phyloP scores from a whole-genome alignment of 2,113 vertebrate species.

The Notiomystis cincta region DNA sequence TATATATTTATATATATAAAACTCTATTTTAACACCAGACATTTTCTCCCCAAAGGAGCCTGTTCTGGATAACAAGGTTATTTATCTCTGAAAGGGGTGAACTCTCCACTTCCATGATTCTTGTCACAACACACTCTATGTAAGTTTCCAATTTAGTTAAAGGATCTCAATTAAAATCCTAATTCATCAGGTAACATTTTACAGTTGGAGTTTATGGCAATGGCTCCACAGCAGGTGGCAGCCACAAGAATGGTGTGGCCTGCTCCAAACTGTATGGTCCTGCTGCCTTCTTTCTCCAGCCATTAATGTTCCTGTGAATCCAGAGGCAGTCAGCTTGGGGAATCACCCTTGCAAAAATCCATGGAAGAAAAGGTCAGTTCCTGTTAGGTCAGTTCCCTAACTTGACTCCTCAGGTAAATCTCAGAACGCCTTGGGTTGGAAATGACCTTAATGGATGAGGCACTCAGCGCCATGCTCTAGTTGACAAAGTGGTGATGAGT shows the following conservation, averaged over 20 bases:
- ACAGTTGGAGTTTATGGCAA: background rate
- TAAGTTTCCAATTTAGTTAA: background rate
- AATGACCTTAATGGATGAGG: background rate
- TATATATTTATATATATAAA: background rate
- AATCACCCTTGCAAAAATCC: background rate
- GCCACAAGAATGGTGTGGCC: background rate
- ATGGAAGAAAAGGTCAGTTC: background rate
- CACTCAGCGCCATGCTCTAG: background rate
- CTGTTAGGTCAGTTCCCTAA: background rate
- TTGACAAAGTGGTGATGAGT: background rate
- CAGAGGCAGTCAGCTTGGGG: accelerated
- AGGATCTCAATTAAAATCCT: background rate
- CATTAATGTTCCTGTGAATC: background rate
- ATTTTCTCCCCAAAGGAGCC: background rate
- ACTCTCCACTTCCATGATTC: background rate
- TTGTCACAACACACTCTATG: background rate
- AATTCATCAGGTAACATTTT: background rate
- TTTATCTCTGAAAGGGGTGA: background rate
- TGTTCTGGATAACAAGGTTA: background rate
- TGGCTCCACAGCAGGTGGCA: background rate
- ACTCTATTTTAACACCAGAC: background rate
- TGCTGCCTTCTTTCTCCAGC: background rate
- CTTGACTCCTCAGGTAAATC: background rate
- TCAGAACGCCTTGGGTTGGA: too few species aligned
- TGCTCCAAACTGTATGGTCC: background rate